phyloP scores from a whole-genome alignment of 2,113 vertebrate species.

The Oreochromis aureus region DNA sequence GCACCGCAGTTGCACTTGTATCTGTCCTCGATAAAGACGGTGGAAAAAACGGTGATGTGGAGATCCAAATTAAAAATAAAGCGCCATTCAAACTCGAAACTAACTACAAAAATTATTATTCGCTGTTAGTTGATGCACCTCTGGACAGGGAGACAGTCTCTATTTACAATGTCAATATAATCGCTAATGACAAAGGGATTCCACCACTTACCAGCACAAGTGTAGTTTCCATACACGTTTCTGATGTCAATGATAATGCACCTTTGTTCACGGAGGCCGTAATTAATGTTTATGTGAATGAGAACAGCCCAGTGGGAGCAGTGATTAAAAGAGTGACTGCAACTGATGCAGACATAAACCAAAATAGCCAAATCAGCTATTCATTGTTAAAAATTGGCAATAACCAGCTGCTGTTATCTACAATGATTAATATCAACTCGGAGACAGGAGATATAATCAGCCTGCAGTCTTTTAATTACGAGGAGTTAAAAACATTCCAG shows the following conservation, averaged over 20 bases:
- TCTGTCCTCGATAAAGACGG: constrained; percentile 78
- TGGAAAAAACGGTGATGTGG: constrained; percentile 77
- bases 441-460: constrained; percentile 52
- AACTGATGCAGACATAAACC: constrained; percentile 50
- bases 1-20: constrained; percentile 80
- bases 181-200: constrained; percentile 76
- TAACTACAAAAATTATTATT: constrained; percentile 84
- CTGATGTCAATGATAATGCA: constrained; percentile 68
- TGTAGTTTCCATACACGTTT: constrained; percentile 50
- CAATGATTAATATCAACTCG: constrained; percentile 46
- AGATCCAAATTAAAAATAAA: constrained; percentile 58
- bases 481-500: constrained; percentile 34
- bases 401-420: background rate
- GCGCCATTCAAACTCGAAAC: constrained; percentile 80
- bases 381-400: constrained; percentile 19
- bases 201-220: constrained; percentile 47
- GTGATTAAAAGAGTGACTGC: constrained; percentile 60
- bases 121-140: constrained; percentile 70
- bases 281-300: constrained; percentile 55
- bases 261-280: constrained; percentile 39
- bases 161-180: constrained; percentile 76
- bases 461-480: constrained; percentile 51
- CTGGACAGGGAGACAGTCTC: constrained; percentile 78
- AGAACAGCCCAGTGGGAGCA: constrained; percentile 58
- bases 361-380: constrained; percentile 57